These are phyloP conservation scores for Amblyjoppa proteus DNA, from an alignment of 2,888 invertebrate species.

Conservation along the genomic window DNA sequence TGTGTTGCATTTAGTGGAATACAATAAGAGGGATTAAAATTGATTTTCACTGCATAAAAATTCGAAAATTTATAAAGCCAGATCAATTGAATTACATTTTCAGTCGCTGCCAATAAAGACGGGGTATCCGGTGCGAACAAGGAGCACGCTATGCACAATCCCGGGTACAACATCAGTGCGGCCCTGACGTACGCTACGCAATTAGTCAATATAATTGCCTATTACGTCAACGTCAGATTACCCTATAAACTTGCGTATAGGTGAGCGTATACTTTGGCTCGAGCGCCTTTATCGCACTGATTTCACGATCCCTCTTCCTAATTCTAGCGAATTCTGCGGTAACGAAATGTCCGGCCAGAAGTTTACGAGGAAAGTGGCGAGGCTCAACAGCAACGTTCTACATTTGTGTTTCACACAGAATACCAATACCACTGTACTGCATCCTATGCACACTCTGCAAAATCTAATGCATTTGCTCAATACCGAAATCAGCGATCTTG, in stretches of 20 bases:
- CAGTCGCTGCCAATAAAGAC: constrained; percentile 87
- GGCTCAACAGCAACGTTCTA: constrained; percentile 92
- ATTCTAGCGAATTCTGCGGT: constrained; percentile 92
- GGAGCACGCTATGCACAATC: constrained; percentile 88
- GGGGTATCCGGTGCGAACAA: constrained; percentile 86
- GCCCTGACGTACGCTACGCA: constrained; percentile 95
- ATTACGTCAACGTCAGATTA: constrained; percentile 92
- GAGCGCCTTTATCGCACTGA: not conserved
- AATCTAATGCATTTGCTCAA: constrained; percentile 91
- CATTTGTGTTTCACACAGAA: constrained; percentile 92
- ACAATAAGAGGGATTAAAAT: constrained; percentile 1
- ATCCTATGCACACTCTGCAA: constrained; percentile 90
- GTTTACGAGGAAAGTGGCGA: constrained; percentile 91
- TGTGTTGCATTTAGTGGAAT: constrained; percentile 48
- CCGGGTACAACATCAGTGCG: constrained; percentile 91
- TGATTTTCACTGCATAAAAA: not conserved
- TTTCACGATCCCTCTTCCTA: not conserved
- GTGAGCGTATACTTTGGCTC: constrained; percentile 80
- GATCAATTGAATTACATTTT: constrained; percentile 57
- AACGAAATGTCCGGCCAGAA: constrained; percentile 90
- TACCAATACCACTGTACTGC: constrained; percentile 88
- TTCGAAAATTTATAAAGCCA: not conserved
- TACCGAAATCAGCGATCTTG: constrained; percentile 89
- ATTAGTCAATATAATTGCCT: constrained; percentile 92
- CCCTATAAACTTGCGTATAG: constrained; percentile 91